These are phyloP conservation scores for Xestia rhomboidea DNA, from an alignment of 2,888 invertebrate genomes.

Conservation along the genomic window DNA sequence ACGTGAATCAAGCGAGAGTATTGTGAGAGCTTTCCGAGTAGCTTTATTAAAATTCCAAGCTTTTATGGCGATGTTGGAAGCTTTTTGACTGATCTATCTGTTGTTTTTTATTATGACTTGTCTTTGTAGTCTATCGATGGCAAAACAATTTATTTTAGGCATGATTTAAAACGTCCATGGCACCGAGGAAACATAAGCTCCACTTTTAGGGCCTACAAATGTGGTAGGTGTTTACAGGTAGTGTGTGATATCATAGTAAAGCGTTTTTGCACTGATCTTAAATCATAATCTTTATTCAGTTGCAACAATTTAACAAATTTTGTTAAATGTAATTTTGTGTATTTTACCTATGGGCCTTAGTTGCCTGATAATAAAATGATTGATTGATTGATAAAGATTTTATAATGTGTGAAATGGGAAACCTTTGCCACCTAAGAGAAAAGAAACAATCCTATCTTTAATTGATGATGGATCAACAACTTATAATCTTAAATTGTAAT, in stretches of 20 bases:
- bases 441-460: constrained; percentile 16
- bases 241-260: not conserved
- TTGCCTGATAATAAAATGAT: too few relatives aligned
- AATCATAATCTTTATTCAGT: not conserved
- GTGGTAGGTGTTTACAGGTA: not conserved
- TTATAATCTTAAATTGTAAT: constrained; percentile 36
- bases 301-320: not conserved
- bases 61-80: not conserved
- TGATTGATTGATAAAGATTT: too few relatives aligned
- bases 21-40: constrained; percentile 18
- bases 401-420: not conserved
- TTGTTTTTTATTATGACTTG: not conserved
- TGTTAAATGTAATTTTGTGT: too few relatives aligned
- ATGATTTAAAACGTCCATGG: not conserved
- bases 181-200: not conserved
- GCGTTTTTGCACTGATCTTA: too few relatives aligned
- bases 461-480: constrained; percentile 30
- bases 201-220: not conserved
- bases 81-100: not conserved
- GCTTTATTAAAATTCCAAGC: constrained; percentile 1
- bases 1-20: constrained; percentile 12
- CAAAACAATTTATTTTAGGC: not conserved
- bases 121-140: not conserved
- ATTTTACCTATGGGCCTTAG: too few relatives aligned
- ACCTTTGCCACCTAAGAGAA: constrained; percentile 15